Evolutionary conservation across 2,113 vertebrate genomes (phyloP).

Genomic region (Cyprinodon variegatus): DNA sequence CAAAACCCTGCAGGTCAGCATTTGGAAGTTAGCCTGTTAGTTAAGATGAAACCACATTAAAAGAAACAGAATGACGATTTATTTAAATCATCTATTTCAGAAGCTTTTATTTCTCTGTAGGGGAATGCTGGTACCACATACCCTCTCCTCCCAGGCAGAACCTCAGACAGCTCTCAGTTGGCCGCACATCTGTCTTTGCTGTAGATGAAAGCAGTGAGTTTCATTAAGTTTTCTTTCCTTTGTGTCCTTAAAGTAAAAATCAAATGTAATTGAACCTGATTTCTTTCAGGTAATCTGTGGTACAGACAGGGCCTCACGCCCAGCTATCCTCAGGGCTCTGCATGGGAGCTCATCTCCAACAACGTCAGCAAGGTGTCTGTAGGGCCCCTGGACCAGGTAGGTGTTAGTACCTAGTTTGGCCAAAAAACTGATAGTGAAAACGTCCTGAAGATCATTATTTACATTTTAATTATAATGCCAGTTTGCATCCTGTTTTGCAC

Average conservation of each 20-base stretch:
- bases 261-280: neutral
- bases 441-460: too few relatives aligned
- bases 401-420: slow-evolving; percentile 10
- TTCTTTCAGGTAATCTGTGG: slow-evolving; percentile 88
- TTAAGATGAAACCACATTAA: neutral
- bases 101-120: slow-evolving; percentile 63
- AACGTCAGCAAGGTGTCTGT: slow-evolving; percentile 91
- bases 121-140: slow-evolving; percentile 98
- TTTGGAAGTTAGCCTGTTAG: neutral
- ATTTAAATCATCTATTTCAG: neutral
- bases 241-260: neutral
- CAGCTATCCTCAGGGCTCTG: slow-evolving; percentile 92
- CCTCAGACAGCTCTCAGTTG: slow-evolving; percentile 91
- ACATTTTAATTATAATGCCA: too few relatives aligned
- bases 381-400: slow-evolving; percentile 95
- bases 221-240: neutral
- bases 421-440: too few relatives aligned
- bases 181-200: slow-evolving; percentile 89
- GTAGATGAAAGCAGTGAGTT: slow-evolving; percentile 91
- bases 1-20: slow-evolving; percentile 88
- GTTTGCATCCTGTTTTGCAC: too few relatives aligned
- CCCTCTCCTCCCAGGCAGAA: slow-evolving; percentile 89
- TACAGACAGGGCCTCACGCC: slow-evolving; percentile 92
- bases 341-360: slow-evolving; percentile 93
- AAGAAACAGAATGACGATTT: neutral